A percentile compares a stretch with the other conserved stretches of the same genome.
Evolutionary conservation across 2,888 invertebrate genomes (phyloP).

Genomic region (Chrysolina americana): DNA sequence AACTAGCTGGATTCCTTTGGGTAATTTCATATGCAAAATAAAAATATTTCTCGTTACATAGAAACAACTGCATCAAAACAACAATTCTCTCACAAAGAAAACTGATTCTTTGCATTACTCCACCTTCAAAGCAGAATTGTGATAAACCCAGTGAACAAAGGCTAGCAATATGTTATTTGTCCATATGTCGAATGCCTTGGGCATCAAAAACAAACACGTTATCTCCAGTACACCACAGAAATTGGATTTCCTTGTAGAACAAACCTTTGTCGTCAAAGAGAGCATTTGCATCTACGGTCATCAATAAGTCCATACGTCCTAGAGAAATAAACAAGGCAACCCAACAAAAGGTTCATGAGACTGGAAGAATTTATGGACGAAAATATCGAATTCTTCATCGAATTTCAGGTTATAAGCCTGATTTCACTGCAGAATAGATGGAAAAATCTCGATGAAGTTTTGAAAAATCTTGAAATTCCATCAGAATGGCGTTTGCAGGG

Average conservation of each 20-base stretch:
- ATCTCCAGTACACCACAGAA: constrained; percentile 33
- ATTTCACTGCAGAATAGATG: no score
- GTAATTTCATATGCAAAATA: no score
- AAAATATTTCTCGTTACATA: no score
- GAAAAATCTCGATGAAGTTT: no score
- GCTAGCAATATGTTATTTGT: not conserved
- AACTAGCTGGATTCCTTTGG: no score
- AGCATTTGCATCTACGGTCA: constrained; percentile 42
- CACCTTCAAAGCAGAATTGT: not conserved
- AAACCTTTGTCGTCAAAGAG: constrained; percentile 45
- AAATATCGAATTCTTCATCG: no score
- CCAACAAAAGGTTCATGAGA: not conserved
- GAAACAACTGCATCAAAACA: not conserved
- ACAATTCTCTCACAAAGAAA: not conserved
- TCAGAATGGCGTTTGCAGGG: no score
- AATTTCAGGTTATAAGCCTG: no score
- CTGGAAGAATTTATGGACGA: not conserved
- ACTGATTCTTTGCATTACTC: not conserved
- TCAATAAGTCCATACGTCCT: constrained; percentile 10
- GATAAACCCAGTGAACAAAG: not conserved
- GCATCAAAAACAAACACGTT: constrained; percentile 30
- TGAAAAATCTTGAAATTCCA: no score
- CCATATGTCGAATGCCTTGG: constrained; percentile 24
- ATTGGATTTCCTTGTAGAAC: constrained; percentile 46
- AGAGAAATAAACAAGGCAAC: not conserved